Evolutionary conservation across 2,113 vertebrate species (phyloP), one percentile per base, ranked within the genome.

Genomic region (Chascanopsetta lugubris): DNA sequence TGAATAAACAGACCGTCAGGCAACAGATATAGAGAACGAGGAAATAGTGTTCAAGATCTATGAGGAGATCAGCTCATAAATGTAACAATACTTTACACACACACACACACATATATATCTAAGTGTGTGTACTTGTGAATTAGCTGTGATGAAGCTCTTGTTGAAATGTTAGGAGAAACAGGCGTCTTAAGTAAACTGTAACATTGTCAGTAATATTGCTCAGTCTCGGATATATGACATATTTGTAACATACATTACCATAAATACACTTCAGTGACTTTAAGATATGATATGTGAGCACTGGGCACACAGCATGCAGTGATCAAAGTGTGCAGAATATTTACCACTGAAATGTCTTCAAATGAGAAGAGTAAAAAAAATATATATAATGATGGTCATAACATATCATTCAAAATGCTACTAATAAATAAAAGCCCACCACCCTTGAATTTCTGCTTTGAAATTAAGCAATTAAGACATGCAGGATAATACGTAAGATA

Each of bases 341-440:
- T 7, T 17, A 69, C 12, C 4, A 66, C 2, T 25, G 13, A 27
- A 27, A 49, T 32, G 21, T 42, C 18, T 43, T 54, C 15, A 62
- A 34, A 61, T 51, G 27, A 0, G 38, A 30, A 48, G 12, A 57
- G 8, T 47, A 17, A 38, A 26, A 65, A 9, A 55, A 29, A 36
- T 21, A 32, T 5, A 49, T 1, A 38, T 15, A 38, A 13, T 15
- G 34, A 36, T 21, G 30, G 43, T 60, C 43, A 27, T 5, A 42
- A 51, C 55, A 69, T 47, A 50, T 24, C 0, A 50, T 54, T 54
- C 17, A 24, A 48, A 45, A 50, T 49, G 3, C 48, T 61, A 32
- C 6, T 30, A 61, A 72, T 75, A 77, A 58, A 68, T 56, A 53
- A 46, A 1, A 61, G 63, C 13, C 56, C 56, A 50, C 47, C 65